Conservation (phyloP, 2,113 vertebrate species). For the Narcine bancroftii region DNA sequence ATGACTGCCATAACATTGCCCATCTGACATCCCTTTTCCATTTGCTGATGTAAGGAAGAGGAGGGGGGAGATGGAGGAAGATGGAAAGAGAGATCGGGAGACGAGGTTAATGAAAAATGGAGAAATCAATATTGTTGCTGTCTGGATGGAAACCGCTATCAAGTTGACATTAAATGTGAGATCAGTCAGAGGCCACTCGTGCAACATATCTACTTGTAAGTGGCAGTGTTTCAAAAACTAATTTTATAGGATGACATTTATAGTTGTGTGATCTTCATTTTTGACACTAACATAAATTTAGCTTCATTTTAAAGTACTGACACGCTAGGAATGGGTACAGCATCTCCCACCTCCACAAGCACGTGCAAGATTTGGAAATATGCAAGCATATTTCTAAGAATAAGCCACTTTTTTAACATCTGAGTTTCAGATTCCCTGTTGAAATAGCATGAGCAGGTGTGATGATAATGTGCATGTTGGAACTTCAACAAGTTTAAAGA, state of each 20-base stretch:
- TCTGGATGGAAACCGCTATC: too few species aligned
- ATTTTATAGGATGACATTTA: not conserved
- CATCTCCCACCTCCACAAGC: too few species aligned
- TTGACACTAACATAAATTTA: not conserved
- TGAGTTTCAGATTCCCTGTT: not conserved
- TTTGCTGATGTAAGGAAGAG: too few species aligned
- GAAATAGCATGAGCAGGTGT: not conserved
- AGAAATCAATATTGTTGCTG: too few species aligned
- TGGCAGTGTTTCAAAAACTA: not conserved
- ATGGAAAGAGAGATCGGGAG: too few species aligned
- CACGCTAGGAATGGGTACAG: not conserved
- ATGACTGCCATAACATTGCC: too few species aligned
- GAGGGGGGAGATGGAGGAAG: too few species aligned
- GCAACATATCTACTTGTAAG: not conserved
- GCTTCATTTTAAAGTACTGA: not conserved
- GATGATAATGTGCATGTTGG: not conserved
- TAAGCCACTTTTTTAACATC: not conserved
- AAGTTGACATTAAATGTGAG: too few species aligned
- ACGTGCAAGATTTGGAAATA: too few species aligned
- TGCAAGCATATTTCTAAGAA: not conserved
- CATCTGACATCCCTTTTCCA: too few species aligned
- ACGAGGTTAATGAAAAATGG: too few species aligned
- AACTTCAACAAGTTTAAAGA: not conserved
- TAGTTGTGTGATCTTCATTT: not conserved
- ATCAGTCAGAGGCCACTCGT: not conserved